Evolutionary conservation across 2,113 vertebrate species (phyloP).

Genomic region (Atrichornis clamosus): DNA sequence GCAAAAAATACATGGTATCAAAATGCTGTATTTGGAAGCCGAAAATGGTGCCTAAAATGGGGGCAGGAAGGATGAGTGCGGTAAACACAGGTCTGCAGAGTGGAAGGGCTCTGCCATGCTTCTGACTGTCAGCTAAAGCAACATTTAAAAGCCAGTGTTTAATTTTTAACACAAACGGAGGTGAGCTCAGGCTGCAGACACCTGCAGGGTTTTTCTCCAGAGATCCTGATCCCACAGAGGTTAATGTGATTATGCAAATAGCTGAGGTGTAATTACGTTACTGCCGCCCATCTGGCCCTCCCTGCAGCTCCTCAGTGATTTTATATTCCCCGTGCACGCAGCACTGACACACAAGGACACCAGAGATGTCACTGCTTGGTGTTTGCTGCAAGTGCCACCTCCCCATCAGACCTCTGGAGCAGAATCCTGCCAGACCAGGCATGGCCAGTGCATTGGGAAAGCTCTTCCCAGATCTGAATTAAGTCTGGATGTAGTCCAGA

Average conservation of each 20-base stretch:
- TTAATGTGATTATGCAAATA: conserved; percentile 53
- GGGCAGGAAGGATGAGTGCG: not conserved
- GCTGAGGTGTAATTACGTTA: conserved; percentile 18
- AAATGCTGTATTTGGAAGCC: not conserved
- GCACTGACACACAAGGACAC: not conserved
- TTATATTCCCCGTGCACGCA: not conserved
- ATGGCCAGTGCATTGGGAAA: rapidly evolving
- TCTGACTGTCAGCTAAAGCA: not conserved
- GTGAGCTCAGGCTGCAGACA: conserved; percentile 5
- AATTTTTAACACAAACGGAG: conserved; percentile 4
- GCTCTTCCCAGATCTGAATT: not conserved
- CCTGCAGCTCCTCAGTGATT: not conserved
- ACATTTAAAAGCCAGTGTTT: not conserved
- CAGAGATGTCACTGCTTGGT: not conserved
- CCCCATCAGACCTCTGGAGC: not conserved
- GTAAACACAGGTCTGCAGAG: not conserved
- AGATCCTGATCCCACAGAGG: not conserved
- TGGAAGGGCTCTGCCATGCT: not conserved
- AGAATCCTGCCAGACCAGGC: not conserved
- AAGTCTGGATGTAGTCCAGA: not conserved
- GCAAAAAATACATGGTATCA: not conserved
- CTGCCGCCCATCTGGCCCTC: conserved; percentile 46
- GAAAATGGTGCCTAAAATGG: not conserved
- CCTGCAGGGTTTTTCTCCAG: conserved; percentile 43
- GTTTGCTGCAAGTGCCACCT: not conserved